Conservation (phyloP, 1,140 invertebrate genomes). For the Listronotus bonariensis region DNA sequence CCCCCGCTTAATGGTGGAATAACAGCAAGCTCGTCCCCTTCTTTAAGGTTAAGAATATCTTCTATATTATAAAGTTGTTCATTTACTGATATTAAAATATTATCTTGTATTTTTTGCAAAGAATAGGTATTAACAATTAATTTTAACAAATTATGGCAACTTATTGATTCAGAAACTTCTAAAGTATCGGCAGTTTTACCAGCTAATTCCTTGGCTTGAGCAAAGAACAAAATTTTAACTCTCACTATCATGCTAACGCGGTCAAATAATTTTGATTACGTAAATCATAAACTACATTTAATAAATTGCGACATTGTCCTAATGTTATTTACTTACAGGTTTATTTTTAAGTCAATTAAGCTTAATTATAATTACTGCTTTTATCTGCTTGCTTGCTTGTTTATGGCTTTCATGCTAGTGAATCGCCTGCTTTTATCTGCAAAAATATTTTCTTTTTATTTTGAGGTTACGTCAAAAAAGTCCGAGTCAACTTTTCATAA, state of each 20-base stretch:
- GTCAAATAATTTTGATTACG: too few species aligned
- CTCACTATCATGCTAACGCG: slow-evolving; percentile 41
- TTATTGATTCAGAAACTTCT: slow-evolving; percentile 58
- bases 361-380: too few species aligned
- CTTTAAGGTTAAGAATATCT: slow-evolving; percentile 60
- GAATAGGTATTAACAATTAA: slow-evolving; percentile 65
- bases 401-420: too few species aligned
- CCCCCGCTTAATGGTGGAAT: slow-evolving; percentile 90
- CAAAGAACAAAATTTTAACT: slow-evolving; percentile 83
- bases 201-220: slow-evolving; percentile 80
- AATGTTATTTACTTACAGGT: too few species aligned
- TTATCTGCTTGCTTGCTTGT: too few species aligned
- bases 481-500: too few species aligned
- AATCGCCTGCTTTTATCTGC: too few species aligned
- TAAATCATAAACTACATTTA: too few species aligned
- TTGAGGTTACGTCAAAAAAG: too few species aligned
- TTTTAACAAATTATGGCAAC: slow-evolving; percentile 62
- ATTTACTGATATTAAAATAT: slow-evolving; percentile 79
- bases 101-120: slow-evolving; percentile 70
- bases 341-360: too few species aligned
- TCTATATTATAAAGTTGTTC: slow-evolving; percentile 71
- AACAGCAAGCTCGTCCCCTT: slow-evolving; percentile 78
- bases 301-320: too few species aligned
- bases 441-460: too few species aligned
- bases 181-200: slow-evolving; percentile 63